A percentile compares a stretch with the other conserved stretches of the same genome.
Evolutionary conservation across 2,797 vertebrate species (phyloP).

Genomic region (Xenops minutus): DNA sequence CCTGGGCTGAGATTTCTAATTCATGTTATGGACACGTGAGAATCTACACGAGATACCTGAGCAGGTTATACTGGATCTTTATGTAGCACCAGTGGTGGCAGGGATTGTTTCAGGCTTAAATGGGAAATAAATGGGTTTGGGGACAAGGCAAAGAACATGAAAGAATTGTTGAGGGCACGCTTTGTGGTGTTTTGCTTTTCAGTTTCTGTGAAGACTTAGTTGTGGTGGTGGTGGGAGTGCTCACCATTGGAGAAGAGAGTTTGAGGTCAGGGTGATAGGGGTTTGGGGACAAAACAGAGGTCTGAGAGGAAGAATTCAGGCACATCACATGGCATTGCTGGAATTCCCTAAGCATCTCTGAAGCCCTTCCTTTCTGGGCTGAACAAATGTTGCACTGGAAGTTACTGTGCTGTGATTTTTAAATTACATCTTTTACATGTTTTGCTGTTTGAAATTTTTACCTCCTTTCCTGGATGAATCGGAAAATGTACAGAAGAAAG

Average conservation of each 20-base stretch:
- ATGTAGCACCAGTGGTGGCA: neutral
- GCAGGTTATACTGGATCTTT: rapidly evolving
- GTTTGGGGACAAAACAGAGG: neutral
- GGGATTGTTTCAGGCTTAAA: neutral
- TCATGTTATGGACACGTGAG: neutral
- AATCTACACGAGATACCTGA: neutral
- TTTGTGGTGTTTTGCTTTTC: neutral
- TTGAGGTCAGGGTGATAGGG: neutral
- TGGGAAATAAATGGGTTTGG: neutral
- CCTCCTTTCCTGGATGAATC: neutral
- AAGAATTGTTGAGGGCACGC: neutral
- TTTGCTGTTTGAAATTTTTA: neutral
- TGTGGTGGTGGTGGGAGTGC: neutral
- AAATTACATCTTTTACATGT: neutral
- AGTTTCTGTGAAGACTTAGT: neutral
- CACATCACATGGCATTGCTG: rapidly evolving
- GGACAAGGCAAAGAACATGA: neutral
- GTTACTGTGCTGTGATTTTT: neutral
- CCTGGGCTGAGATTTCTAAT: neutral
- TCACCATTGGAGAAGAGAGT: neutral
- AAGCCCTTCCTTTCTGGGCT: neutral
- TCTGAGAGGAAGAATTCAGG: neutral
- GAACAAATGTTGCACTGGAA: neutral
- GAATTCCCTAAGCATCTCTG: neutral
- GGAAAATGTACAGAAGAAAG: neutral